A percentile compares a stretch with the other conserved stretches of the same genome.
phyloP scores from a whole-genome alignment of 2,797 vertebrate species.

The Geotrypetes seraphini region DNA sequence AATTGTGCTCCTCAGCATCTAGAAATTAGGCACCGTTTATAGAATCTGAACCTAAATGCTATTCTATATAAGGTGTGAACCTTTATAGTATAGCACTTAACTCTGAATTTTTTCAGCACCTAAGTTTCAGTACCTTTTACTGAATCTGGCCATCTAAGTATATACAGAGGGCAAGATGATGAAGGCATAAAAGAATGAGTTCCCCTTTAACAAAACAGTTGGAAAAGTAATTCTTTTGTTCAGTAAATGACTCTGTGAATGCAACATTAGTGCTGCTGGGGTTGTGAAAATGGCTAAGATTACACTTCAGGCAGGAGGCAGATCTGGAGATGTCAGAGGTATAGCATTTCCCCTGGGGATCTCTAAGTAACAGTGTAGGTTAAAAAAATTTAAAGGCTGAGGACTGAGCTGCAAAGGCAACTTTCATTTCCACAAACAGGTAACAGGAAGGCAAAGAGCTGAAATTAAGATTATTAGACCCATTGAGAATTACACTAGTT shows the following conservation, averaged over 20 bases:
- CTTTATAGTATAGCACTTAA: too few species aligned
- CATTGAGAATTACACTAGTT: not conserved
- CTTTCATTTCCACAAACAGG: slow-evolving; percentile 5
- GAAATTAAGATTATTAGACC: not conserved
- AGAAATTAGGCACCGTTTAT: too few species aligned
- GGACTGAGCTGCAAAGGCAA: not conserved
- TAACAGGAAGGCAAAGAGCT: not conserved
- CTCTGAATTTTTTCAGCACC: too few species aligned
- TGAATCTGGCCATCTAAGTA: too few species aligned
- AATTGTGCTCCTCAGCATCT: too few species aligned
- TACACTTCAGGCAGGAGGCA: not conserved
- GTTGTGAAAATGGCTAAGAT: not conserved
- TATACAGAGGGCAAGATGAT: too few species aligned
- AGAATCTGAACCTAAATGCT: too few species aligned
- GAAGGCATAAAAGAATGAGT: too few species aligned
- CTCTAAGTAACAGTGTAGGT: not conserved
- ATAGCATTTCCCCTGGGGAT: not conserved
- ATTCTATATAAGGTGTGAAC: too few species aligned
- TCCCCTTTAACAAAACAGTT: not conserved
- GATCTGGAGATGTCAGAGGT: slow-evolving; percentile 2
- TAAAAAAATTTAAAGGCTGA: not conserved
- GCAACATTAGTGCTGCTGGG: not conserved
- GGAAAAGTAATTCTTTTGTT: too few species aligned
- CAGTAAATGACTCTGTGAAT: not conserved
- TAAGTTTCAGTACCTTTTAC: too few species aligned